Base-by-base conservation (phyloP, 2,888 invertebrate genomes). In the Morpho deidamia region DNA sequence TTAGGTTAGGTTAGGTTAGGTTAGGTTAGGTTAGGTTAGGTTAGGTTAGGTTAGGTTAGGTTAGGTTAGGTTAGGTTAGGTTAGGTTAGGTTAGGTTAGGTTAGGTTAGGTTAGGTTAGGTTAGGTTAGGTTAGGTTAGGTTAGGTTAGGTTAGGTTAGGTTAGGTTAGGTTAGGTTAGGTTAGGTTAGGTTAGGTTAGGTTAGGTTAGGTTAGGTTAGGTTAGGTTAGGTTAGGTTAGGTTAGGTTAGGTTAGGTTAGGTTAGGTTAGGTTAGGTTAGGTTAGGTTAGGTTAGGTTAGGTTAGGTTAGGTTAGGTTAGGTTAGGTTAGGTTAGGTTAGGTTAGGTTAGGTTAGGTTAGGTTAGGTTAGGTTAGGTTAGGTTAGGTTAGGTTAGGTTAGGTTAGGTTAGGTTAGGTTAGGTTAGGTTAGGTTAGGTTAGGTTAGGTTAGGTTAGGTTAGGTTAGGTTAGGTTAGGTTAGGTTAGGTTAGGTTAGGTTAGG, bases 101-200 rank as follows among this genome's bases (percentile, higher is more conserved):
- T 45, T 52, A 52, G 52, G 52, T 45, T 45, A 52, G 52, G 52
- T 45, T 52, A 52, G 52, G 52, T 45, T 45, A 52, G 52, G 52
- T 44, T 52, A 52, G 52, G 52, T 52, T 52, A 52, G 52, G 52
- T 52, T 52, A 52, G 52, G 52, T 52, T 52, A 52, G 52, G 52
- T 45, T 52, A 52, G 52, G 52, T 52, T 52, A 52, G 52, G 52
- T 52, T 52, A 52, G 52, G 52, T 52, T 45, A 52, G 52, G 50
- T 50, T 50, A 50, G 50, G 50, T 50, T 50, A 50, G 50, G 50
- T 50, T 50, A 50, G 50, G 50, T 50, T 50, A 50, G 50, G 50
- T 50, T 50, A 50, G 50, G 50, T 50, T 50, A 48, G 48, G 48
- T 48, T 48, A 50, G 50, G 50, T 50, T 50, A 43, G 50, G 43